These are phyloP conservation scores for Tetragnatha montana DNA, from an alignment of 2,888 invertebrate genomes.

Conservation along the genomic window DNA sequence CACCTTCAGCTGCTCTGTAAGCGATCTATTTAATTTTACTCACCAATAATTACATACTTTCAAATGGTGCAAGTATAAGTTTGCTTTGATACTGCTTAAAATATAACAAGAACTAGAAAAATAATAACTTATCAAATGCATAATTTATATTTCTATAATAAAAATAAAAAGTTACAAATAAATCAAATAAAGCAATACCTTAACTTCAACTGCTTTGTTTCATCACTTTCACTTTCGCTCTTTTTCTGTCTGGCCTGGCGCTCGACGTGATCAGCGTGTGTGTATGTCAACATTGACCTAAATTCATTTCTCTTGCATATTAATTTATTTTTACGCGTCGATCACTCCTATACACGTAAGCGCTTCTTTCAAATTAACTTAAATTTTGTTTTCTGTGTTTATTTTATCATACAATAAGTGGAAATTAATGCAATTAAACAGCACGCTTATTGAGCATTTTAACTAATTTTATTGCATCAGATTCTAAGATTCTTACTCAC, in stretches of 20 bases:
- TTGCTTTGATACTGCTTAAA: no score
- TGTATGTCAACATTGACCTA: constrained; percentile 54
- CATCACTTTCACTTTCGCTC: constrained; percentile 34
- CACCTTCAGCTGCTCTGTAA: not conserved
- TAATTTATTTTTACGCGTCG: not conserved
- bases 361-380: not conserved
- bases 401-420: no score
- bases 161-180: not conserved
- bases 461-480: not conserved
- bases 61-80: no score
- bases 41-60: no score
- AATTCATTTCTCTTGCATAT: constrained; percentile 28
- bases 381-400: not conserved
- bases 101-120: no score
- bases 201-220: constrained; percentile 15
- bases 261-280: constrained; percentile 32
- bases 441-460: not conserved
- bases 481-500: not conserved
- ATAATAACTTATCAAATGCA: no score
- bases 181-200: not conserved
- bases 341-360: not conserved
- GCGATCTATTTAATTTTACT: no score
- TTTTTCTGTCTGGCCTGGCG: not conserved
- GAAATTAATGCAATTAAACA: not conserved
- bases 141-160: no score